These are phyloP conservation scores for Eremophila alpestris DNA, from an alignment of 2,797 vertebrate genomes.

Conservation along the genomic window DNA sequence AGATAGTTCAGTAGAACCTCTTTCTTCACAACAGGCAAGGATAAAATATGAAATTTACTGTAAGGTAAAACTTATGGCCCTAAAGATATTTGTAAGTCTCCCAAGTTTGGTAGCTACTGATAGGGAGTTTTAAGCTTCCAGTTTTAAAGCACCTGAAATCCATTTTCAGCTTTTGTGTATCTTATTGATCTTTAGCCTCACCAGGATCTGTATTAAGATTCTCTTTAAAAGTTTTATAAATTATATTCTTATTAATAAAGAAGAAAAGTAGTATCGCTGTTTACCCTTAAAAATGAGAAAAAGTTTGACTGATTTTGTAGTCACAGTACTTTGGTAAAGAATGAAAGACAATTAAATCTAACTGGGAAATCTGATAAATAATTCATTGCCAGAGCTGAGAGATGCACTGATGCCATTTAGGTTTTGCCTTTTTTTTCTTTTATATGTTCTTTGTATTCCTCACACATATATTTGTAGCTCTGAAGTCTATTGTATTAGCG, in stretches of 20 bases:
- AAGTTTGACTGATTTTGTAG: not conserved
- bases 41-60: not conserved
- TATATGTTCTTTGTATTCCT: not conserved
- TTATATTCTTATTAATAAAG: not conserved
- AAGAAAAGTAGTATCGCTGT: not conserved
- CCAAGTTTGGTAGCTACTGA: not conserved
- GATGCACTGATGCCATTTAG: not conserved
- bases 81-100: not conserved
- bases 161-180: not conserved
- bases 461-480: not conserved
- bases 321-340: not conserved
- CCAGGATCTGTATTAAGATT: not conserved
- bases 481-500: not conserved
- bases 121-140: fast-evolving
- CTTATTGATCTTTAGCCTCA: not conserved
- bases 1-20: not conserved
- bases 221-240: not conserved
- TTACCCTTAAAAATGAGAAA: slow-evolving; percentile 14
- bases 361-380: not conserved
- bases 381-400: not conserved
- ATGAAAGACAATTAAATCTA: slow-evolving; percentile 14
- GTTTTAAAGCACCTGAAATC: not conserved
- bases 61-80: not conserved
- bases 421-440: not conserved
- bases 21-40: not conserved